A percentile compares a stretch with the other conserved stretches of the same genome.
phyloP scores from a whole-genome alignment of 2,113 vertebrate species.

The Ochotona princeps region DNA sequence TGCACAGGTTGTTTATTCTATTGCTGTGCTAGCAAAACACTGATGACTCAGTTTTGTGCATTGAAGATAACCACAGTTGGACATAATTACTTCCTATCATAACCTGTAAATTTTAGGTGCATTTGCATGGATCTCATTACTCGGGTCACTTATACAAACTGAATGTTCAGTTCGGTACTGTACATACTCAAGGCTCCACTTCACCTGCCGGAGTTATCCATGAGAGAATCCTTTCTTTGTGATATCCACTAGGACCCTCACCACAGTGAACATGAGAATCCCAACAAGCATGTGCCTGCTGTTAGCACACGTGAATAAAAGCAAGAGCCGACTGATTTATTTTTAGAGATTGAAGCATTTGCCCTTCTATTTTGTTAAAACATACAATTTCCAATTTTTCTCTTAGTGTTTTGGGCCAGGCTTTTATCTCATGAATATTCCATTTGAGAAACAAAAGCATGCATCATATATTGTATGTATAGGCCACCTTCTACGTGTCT shows the following conservation, averaged over 20 bases:
- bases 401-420: constrained; percentile 9
- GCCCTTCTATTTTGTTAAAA: constrained; percentile 48
- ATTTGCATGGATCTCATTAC: background rate
- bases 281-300: background rate
- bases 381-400: background rate
- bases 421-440: constrained; percentile 16
- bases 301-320: background rate
- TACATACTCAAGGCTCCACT: no score
- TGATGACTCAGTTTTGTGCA: background rate
- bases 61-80: background rate
- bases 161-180: background rate
- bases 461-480: background rate
- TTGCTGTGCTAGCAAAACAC: background rate
- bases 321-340: background rate
- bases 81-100: constrained; percentile 14
- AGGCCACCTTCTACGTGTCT: background rate
- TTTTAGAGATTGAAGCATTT: constrained; percentile 49
- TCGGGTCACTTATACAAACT: background rate
- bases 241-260: background rate
- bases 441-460: constrained; percentile 22
- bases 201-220: background rate
- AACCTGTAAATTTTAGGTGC: background rate
- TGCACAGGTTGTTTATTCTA: background rate
- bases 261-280: background rate
- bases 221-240: background rate